phyloP scores from a whole-genome alignment of 2,797 vertebrate species.

The Macropodus opercularis region DNA sequence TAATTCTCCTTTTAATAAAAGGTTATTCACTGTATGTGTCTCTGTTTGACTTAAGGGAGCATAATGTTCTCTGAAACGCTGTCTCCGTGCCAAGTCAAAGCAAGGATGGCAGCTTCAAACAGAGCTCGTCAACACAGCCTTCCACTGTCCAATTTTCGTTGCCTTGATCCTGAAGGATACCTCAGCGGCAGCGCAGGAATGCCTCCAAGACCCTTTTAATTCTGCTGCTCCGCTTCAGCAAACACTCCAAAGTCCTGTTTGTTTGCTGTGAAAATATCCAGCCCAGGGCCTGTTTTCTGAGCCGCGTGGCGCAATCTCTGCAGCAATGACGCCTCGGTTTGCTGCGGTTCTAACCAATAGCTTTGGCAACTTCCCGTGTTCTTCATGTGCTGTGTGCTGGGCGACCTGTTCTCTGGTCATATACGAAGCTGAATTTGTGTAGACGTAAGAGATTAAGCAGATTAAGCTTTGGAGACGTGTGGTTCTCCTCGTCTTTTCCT shows the following conservation, averaged over 20 bases:
- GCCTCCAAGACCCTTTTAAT: slow-evolving; percentile 27
- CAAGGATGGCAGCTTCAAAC: slow-evolving; percentile 69
- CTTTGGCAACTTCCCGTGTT: slow-evolving; percentile 17
- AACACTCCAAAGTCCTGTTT: slow-evolving; percentile 69
- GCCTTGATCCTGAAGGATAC: slow-evolving; percentile 66
- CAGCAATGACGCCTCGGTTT: slow-evolving; percentile 34
- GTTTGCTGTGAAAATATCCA: slow-evolving; percentile 76
- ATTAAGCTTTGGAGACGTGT: too few relatives aligned
- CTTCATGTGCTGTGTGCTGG: slow-evolving; percentile 17
- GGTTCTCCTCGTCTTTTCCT: not conserved
- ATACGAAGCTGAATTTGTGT: not conserved
- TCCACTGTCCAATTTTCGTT: slow-evolving; percentile 65
- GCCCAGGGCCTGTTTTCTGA: slow-evolving; percentile 42
- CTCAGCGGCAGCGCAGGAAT: slow-evolving; percentile 55
- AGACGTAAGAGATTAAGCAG: not conserved
- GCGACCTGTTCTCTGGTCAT: slow-evolving; percentile 11
- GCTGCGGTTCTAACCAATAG: slow-evolving; percentile 8
- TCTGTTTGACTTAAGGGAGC: not conserved
- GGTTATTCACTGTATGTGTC: not conserved
- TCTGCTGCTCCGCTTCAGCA: slow-evolving; percentile 43
- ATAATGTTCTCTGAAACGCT: slow-evolving; percentile 23
- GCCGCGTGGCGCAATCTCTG: slow-evolving; percentile 43
- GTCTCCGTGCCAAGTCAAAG: slow-evolving; percentile 46
- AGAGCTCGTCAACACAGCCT: slow-evolving; percentile 73
- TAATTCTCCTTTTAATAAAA: not conserved